phyloP scores from a whole-genome alignment of 2,888 invertebrate species.

The Agrotis exclamationis region DNA sequence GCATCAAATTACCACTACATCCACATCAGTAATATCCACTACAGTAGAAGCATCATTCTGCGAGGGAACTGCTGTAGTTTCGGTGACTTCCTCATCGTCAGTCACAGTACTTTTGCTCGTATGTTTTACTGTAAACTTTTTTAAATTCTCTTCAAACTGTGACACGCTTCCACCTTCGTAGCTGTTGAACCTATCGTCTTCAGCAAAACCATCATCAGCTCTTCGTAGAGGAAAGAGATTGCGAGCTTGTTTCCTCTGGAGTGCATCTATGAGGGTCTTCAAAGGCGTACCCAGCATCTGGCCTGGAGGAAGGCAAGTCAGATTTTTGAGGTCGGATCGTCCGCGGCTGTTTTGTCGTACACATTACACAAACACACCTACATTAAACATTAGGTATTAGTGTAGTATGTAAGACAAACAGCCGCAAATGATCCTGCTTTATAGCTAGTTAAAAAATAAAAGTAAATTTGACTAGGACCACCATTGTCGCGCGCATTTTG shows the following conservation, averaged over 20 bases:
- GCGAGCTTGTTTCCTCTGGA: not conserved
- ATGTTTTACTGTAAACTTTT: constrained; percentile 55
- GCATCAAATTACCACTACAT: constrained; percentile 75
- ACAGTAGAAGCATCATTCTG: constrained; percentile 77
- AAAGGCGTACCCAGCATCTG: too few relatives aligned
- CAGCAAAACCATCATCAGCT: constrained; percentile 61
- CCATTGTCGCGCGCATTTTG: too few relatives aligned
- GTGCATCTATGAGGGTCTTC: not conserved
- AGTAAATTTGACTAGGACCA: too few relatives aligned
- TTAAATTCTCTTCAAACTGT: constrained; percentile 69
- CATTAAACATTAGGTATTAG: too few relatives aligned
- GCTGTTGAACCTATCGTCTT: constrained; percentile 69
- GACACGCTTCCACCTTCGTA: constrained; percentile 29
- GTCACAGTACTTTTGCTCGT: constrained; percentile 38
- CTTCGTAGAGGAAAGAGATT: constrained; percentile 4
- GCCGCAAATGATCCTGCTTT: too few relatives aligned
- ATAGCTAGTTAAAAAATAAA: too few relatives aligned
- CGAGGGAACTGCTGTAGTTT: constrained; percentile 57
- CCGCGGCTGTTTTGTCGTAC: too few relatives aligned
- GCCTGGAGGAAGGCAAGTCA: too few relatives aligned
- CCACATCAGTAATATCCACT: constrained; percentile 70
- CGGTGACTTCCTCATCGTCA: constrained; percentile 35
- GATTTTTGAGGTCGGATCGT: too few relatives aligned
- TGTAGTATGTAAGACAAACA: too few relatives aligned
- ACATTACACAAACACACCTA: too few relatives aligned